phyloP scores from a whole-genome alignment of 37 sponge, comb jelly and placozoan species.

The Hormiphora californensis region DNA sequence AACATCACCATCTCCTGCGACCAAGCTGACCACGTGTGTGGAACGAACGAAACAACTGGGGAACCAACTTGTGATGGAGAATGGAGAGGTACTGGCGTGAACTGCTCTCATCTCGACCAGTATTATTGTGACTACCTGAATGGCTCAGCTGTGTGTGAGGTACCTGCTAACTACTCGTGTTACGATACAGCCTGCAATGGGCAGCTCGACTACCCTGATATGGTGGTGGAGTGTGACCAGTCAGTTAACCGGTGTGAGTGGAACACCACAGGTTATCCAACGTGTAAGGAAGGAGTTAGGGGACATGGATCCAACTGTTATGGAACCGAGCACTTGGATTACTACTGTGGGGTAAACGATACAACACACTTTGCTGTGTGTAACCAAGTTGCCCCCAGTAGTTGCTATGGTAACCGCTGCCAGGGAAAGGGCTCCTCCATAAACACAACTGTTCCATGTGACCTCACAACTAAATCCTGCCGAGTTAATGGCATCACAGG shows the following conservation, averaged over 20 bases:
- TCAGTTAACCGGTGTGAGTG: neutral
- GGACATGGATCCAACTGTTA: neutral
- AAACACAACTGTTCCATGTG: neutral
- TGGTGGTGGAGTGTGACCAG: neutral
- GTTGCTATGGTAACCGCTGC: neutral
- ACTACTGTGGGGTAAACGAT: neutral
- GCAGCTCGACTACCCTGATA: neutral
- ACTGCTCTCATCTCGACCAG: neutral
- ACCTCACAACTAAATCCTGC: neutral
- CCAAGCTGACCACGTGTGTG: neutral
- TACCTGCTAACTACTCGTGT: neutral
- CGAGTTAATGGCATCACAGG: neutral
- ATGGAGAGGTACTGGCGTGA: neutral
- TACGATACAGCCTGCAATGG: neutral
- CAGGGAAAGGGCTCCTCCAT: neutral
- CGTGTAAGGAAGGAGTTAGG: neutral
- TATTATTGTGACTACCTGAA: neutral
- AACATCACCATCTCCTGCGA: neutral
- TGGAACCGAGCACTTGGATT: neutral
- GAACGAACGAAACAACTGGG: neutral
- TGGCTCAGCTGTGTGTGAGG: neutral
- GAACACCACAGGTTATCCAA: neutral
- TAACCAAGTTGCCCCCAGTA: too few species aligned
- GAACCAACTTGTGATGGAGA: neutral
- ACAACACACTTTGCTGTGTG: neutral